Evolutionary conservation across 2,888 invertebrate species (phyloP), one percentile per base, ranked within the genome.

Genomic region (Arctia plantaginis): DNA sequence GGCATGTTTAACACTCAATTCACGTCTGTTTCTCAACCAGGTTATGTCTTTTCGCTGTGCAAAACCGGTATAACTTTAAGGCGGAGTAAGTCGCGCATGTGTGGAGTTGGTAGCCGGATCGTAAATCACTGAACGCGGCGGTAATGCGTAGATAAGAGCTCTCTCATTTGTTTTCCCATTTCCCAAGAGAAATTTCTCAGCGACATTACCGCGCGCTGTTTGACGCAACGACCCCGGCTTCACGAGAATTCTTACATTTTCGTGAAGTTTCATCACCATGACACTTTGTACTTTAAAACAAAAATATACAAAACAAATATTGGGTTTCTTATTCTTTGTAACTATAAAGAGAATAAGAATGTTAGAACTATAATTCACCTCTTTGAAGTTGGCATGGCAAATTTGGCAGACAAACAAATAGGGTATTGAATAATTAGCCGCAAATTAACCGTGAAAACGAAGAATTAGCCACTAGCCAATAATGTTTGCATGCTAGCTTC

Each of bases 131-230:
- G 88, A 84, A 89, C 90, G 90, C 90, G 88, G 86, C 90, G 91
- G 93, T 94, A 94, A 94, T 94, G 94, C 93, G 93, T 93, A 94
- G 95, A 94, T 94, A 94, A 94, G 91, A 94, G 92, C 93, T 92
- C 93, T 92, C 93, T 94, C 94, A 93, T 94, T 94, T 94, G 94
- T 94, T 94, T 94, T 92, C 91, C 93, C 93, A 94, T 94, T 94
- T 94, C 93, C 92, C 93, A 84, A 85, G 93, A 93, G 93, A 93
- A 93, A 94, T 93, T 93, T 94, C 94, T 93, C 90, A 91, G 92
- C 91, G 93, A 92, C 93, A 93, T 93, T 92, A 93, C 91, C 88
- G 86, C 87, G 86, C 85, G 85, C 86, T 77, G 82, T 87, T 89
- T 93, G 93, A 93, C 90, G 91, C 90, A 92, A 94, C 90, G 87